phyloP scores from a whole-genome alignment of 2,113 vertebrate genomes.

The Cyanoramphus novaezelandiae region DNA sequence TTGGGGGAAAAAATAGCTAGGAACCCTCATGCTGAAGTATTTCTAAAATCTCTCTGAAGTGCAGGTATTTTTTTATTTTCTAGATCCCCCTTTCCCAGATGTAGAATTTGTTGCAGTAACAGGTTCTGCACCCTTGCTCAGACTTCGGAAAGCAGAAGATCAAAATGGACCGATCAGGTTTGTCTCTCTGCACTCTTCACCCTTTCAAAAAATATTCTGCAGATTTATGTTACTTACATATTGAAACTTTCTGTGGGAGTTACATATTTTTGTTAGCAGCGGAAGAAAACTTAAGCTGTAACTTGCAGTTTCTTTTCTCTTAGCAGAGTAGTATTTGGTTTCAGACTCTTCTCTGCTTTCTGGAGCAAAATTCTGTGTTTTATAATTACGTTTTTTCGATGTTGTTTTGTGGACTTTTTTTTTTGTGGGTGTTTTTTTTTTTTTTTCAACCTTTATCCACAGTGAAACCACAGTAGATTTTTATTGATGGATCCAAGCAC shows the following conservation, averaged over 20 bases:
- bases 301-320: background rate
- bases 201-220: background rate
- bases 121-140: slow-evolving; percentile 75
- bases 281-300: background rate
- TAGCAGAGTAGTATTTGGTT: background rate
- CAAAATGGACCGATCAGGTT: slow-evolving; percentile 88
- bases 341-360: background rate
- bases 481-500: background rate
- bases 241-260: background rate
- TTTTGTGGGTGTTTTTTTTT: background rate
- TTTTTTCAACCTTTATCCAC: background rate
- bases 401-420: background rate
- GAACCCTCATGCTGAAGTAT: background rate
- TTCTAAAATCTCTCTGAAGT: background rate
- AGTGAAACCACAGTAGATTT: background rate
- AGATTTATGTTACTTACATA: background rate
- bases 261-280: background rate
- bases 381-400: background rate
- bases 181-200: background rate
- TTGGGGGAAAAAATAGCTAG: background rate
- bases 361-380: background rate
- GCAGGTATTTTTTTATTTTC: slow-evolving; percentile 11
- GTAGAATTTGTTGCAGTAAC: slow-evolving; percentile 78
- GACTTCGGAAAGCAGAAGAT: slow-evolving; percentile 75
- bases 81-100: slow-evolving; percentile 82